Percentiles rank a stretch among this genome's conserved stretches.
phyloP scores from a whole-genome alignment of 2,113 vertebrate genomes.

The Tachysurus fulvidraco region DNA sequence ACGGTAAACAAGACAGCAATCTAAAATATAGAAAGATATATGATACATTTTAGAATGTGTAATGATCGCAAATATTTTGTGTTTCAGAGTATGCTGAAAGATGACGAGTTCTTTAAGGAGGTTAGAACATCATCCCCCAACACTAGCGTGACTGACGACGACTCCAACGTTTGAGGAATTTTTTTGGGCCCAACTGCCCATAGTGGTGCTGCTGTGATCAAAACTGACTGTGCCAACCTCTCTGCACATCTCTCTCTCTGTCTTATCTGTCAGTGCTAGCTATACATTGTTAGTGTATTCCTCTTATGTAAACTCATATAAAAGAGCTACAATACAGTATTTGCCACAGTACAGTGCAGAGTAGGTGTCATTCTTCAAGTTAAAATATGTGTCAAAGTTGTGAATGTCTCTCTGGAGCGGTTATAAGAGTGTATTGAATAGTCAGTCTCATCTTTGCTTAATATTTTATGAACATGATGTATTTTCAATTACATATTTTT shows the following conservation, averaged over 20 bases:
- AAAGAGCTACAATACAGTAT: slow-evolving; percentile 16
- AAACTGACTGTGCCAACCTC: slow-evolving; percentile 61
- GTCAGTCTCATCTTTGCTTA: not conserved
- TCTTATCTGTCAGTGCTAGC: slow-evolving; percentile 1
- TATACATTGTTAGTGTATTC: slow-evolving; percentile 30
- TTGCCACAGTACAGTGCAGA: slow-evolving; percentile 27
- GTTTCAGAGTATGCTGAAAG: slow-evolving; percentile 93
- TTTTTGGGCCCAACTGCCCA: slow-evolving; percentile 33
- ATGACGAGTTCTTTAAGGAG: slow-evolving; percentile 94
- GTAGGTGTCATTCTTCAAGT: not conserved
- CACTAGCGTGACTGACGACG: slow-evolving; percentile 87
- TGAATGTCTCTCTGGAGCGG: not conserved
- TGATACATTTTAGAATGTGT: not conserved
- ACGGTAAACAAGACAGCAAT: slow-evolving; percentile 77
- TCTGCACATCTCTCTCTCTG: slow-evolving; percentile 25
- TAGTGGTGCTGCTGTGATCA: slow-evolving; percentile 63
- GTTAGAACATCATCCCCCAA: slow-evolving; percentile 81
- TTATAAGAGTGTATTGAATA: not conserved
- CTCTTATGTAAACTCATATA: not conserved
- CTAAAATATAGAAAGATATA: not conserved
- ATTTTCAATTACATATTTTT: not conserved
- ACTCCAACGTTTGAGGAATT: slow-evolving; percentile 83
- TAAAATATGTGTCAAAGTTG: not conserved
- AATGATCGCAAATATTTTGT: slow-evolving; percentile 13
- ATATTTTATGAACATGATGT: slow-evolving; percentile 7